phyloP scores from a whole-genome alignment of 2,888 invertebrate genomes.

The Myopa tessellatipennis region DNA sequence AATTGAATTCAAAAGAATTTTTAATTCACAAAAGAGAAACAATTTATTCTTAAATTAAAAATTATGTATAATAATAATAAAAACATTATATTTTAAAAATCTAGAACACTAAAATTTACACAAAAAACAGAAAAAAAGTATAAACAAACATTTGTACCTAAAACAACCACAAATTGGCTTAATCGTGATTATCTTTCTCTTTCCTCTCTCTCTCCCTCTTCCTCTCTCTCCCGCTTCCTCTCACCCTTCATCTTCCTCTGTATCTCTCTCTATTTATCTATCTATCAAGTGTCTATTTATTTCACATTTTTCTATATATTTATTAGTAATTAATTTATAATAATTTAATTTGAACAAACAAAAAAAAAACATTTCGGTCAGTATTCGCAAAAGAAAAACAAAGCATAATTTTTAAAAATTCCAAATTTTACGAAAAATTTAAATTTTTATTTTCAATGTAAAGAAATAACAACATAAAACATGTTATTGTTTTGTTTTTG shows the following conservation, averaged over 20 bases:
- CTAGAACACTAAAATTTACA: neutral
- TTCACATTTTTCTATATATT: neutral
- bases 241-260: too few species aligned
- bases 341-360: slow-evolving; percentile 30
- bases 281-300: too few species aligned
- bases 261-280: too few species aligned
- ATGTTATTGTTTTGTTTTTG: slow-evolving; percentile 32
- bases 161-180: slow-evolving; percentile 14
- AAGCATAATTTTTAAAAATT: slow-evolving; percentile 39
- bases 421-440: slow-evolving; percentile 34
- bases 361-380: slow-evolving; percentile 49
- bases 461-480: slow-evolving; percentile 12
- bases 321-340: slow-evolving; percentile 19
- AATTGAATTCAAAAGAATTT: neutral
- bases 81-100: slow-evolving; percentile 27
- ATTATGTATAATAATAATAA: slow-evolving; percentile 48
- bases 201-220: too few species aligned
- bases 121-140: slow-evolving; percentile 18
- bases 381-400: slow-evolving; percentile 49
- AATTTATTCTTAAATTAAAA: slow-evolving; percentile 47
- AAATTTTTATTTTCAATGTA: slow-evolving; percentile 37
- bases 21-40: slow-evolving; percentile 9
- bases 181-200: slow-evolving; percentile 20
- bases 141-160: slow-evolving; percentile 37
- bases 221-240: too few species aligned